Evolutionary conservation across 2,113 vertebrate genomes (phyloP).

Genomic region (Dendropsophus ebraccatus): DNA sequence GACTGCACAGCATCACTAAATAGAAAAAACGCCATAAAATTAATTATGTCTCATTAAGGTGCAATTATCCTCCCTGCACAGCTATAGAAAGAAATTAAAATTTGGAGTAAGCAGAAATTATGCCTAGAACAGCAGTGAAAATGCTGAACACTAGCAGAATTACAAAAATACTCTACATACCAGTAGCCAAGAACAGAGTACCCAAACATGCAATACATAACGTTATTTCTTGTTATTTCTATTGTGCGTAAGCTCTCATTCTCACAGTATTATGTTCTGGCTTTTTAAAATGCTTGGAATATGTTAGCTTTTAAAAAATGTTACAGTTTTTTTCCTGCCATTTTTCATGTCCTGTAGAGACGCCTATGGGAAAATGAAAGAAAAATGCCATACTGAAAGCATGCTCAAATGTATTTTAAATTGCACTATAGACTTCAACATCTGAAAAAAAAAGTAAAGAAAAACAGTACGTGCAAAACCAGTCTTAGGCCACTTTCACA

Average conservation of each 20-base stretch:
- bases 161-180: background rate
- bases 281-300: too few species aligned
- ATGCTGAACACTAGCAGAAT: slow-evolving; percentile 7
- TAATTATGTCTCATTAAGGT: slow-evolving; percentile 51
- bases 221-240: background rate
- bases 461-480: too few species aligned
- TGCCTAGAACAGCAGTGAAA: slow-evolving; percentile 33
- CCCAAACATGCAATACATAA: background rate
- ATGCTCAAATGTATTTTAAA: too few species aligned
- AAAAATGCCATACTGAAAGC: too few species aligned
- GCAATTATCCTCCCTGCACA: slow-evolving; percentile 45
- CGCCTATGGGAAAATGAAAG: too few species aligned
- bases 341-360: too few species aligned
- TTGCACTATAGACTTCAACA: too few species aligned
- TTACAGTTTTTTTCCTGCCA: too few species aligned
- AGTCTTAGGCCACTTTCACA: too few species aligned
- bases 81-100: slow-evolving; percentile 44
- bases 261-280: background rate
- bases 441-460: too few species aligned
- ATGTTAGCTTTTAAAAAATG: too few species aligned
- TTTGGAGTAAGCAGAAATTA: slow-evolving; percentile 46
- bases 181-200: background rate
- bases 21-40: slow-evolving; percentile 28
- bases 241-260: background rate
- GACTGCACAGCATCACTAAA: slow-evolving; percentile 31